A percentile compares a stretch with the other conserved stretches of the same genome.
Evolutionary conservation across 2,113 vertebrate genomes (phyloP).

Genomic region (cat (Felis catus)): DNA sequence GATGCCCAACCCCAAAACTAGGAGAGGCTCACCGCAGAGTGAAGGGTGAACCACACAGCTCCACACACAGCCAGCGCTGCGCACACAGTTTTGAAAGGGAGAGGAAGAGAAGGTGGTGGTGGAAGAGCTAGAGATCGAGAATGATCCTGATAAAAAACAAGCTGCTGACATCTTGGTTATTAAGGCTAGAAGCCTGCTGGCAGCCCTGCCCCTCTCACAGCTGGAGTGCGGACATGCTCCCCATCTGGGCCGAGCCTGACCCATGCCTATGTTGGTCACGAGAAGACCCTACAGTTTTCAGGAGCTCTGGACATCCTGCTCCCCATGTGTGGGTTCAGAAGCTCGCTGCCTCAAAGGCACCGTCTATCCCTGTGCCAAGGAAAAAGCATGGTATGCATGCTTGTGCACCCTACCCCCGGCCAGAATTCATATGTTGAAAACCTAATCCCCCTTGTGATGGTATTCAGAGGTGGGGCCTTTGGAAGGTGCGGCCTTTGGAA

Average conservation of each 20-base stretch:
- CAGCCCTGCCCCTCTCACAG: not conserved
- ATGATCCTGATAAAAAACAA: not conserved
- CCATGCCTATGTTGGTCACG: fast-evolving
- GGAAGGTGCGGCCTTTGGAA: not conserved
- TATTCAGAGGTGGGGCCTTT: not conserved
- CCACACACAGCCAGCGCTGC: not conserved
- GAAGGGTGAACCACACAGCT: not conserved
- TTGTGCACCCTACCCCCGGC: not conserved
- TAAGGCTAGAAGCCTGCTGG: not conserved
- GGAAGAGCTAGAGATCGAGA: not conserved
- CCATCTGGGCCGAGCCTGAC: not conserved
- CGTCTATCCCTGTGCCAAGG: fast-evolving
- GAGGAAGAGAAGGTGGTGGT: not conserved
- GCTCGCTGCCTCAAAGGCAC: not conserved
- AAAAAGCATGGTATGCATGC: not conserved
- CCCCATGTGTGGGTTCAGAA: not conserved
- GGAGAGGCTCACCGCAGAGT: not conserved
- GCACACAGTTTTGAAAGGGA: not conserved
- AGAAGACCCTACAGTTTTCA: not conserved
- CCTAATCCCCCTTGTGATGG: not conserved
- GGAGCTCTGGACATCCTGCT: not conserved
- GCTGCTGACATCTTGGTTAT: not conserved
- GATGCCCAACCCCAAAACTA: not conserved
- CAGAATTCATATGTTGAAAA: not conserved
- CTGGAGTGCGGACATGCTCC: fast-evolving